phyloP scores from a whole-genome alignment of 2,888 invertebrate species.

The Euplexia lucipara region DNA sequence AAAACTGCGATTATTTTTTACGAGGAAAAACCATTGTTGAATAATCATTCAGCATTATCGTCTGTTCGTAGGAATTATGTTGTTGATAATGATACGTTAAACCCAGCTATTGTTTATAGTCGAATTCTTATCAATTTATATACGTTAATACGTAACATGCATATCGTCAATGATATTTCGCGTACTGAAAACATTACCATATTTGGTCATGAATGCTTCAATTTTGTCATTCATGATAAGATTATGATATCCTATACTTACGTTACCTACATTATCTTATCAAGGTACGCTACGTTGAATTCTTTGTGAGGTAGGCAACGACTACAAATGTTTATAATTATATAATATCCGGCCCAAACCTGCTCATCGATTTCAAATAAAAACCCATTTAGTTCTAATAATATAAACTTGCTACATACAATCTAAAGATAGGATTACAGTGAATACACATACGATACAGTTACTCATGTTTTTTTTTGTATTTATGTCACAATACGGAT shows the following conservation, averaged over 20 bases:
- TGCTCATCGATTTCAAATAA: not conserved
- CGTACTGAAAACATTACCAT: slow-evolving; percentile 69
- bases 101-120: slow-evolving; percentile 30
- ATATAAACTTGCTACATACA: no score
- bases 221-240: slow-evolving; percentile 68
- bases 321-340: slow-evolving; percentile 10
- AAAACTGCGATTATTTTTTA: not conserved
- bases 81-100: slow-evolving; percentile 27
- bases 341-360: not conserved
- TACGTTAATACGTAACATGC: slow-evolving; percentile 54
- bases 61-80: slow-evolving; percentile 18
- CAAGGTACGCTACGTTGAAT: slow-evolving; percentile 37
- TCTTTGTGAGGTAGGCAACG: slow-evolving; percentile 15
- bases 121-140: slow-evolving; percentile 36
- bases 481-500: no score
- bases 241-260: slow-evolving; percentile 58
- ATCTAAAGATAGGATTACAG: no score
- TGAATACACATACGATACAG: no score
- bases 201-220: slow-evolving; percentile 71
- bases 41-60: slow-evolving; percentile 30
- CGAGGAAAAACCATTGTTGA: slow-evolving; percentile 9
- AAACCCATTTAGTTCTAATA: no score
- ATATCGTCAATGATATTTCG: slow-evolving; percentile 53
- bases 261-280: slow-evolving; percentile 32
- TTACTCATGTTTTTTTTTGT: no score